These are phyloP conservation scores for Eurois occulta DNA, from an alignment of 2,888 invertebrate genomes.

Conservation along the genomic window DNA sequence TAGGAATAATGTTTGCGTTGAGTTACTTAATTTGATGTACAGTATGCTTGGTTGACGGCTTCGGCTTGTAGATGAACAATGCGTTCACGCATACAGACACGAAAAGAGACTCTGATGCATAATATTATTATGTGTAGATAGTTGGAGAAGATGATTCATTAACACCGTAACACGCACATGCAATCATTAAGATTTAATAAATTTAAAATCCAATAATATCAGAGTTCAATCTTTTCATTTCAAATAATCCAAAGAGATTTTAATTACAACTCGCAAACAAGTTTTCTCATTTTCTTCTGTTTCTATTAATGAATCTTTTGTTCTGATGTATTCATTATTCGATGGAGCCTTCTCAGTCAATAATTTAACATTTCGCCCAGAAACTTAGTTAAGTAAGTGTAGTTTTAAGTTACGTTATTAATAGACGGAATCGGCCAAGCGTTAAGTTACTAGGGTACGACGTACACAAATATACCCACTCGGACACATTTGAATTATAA, in stretches of 20 bases:
- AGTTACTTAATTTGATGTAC: too few species aligned
- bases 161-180: background rate
- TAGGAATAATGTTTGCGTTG: too few species aligned
- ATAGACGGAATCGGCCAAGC: constrained; percentile 37
- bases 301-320: constrained; percentile 15
- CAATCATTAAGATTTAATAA: background rate
- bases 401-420: constrained; percentile 51
- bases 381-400: constrained; percentile 42
- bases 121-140: background rate
- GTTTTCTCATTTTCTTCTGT: constrained; percentile 10
- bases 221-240: constrained; percentile 1
- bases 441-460: constrained; percentile 20
- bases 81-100: background rate
- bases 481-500: constrained; percentile 16
- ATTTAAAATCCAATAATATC: constrained; percentile 17
- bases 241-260: constrained; percentile 27
- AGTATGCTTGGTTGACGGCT: too few species aligned
- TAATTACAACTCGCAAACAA: constrained; percentile 23
- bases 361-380: constrained; percentile 26
- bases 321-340: constrained; percentile 13
- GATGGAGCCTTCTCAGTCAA: constrained; percentile 21
- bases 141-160: background rate
- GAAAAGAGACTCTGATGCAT: background rate
- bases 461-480: background rate
- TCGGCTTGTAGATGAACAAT: background rate